Evolutionary conservation across 2,888 invertebrate species (phyloP).

Genomic region (Apantesis nais): DNA sequence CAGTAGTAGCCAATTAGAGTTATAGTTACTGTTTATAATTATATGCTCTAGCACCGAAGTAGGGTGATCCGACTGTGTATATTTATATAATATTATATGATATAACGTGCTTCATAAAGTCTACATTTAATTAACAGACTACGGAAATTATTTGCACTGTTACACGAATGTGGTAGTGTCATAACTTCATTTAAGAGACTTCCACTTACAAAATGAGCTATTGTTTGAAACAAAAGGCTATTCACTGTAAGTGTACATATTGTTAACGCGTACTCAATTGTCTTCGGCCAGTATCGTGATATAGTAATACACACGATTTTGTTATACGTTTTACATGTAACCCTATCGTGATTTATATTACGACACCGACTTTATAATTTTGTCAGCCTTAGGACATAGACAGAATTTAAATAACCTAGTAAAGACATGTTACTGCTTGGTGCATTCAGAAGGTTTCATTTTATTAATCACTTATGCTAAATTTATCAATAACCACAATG

Average conservation of each 20-base stretch:
- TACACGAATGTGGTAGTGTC: conserved; percentile 1
- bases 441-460: background rate
- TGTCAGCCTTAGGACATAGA: background rate
- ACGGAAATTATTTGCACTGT: conserved; percentile 2
- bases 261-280: conserved; percentile 38
- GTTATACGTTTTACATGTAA: conserved; percentile 38
- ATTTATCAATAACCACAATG: too few relatives aligned
- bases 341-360: conserved; percentile 26
- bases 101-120: background rate
- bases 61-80: too few relatives aligned
- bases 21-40: too few relatives aligned
- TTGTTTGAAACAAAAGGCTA: conserved; percentile 64
- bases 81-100: background rate
- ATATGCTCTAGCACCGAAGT: too few relatives aligned
- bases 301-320: conserved; percentile 33
- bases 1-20: too few relatives aligned
- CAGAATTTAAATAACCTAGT: background rate
- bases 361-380: conserved; percentile 26
- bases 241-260: conserved; percentile 42
- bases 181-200: conserved; percentile 42
- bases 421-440: background rate
- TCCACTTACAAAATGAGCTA: conserved; percentile 47
- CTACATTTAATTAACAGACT: conserved; percentile 6
- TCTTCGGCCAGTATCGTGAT: conserved; percentile 20
- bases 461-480: too few relatives aligned